These are phyloP conservation scores for Antheraea mylitta DNA, from an alignment of 1,140 invertebrate genomes.

Conservation along the genomic window DNA sequence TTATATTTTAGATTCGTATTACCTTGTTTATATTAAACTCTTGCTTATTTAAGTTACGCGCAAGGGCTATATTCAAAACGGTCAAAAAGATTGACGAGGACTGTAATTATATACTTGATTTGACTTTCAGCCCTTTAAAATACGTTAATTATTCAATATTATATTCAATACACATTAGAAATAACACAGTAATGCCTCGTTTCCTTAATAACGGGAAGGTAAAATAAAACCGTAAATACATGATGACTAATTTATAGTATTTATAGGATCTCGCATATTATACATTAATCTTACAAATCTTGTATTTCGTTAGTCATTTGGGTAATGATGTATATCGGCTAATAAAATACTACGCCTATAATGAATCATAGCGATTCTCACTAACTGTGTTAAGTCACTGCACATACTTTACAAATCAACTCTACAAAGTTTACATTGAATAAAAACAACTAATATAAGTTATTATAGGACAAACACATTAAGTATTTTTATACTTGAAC, in stretches of 20 bases:
- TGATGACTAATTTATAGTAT: neutral
- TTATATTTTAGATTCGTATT: too few species aligned
- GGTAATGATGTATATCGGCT: neutral
- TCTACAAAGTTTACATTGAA: neutral
- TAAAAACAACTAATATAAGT: neutral
- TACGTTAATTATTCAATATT: too few species aligned
- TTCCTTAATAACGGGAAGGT: neutral
- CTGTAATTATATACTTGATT: too few species aligned
- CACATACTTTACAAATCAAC: neutral
- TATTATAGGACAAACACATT: too few species aligned
- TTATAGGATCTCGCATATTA: neutral
- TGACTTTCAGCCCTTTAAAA: too few species aligned
- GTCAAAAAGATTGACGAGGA: too few species aligned
- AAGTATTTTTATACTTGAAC: neutral
- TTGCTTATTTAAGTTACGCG: too few species aligned
- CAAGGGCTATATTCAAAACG: too few species aligned
- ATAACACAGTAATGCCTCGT: neutral
- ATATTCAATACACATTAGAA: neutral
- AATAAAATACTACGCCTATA: slow-evolving; percentile 4
- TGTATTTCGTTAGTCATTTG: neutral
- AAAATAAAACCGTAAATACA: neutral
- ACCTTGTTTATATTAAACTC: too few species aligned
- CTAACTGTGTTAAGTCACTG: neutral
- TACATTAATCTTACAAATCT: neutral
- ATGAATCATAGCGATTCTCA: slow-evolving; percentile 4